These are phyloP conservation scores for Physeter macrocephalus DNA, from an alignment of 2,113 vertebrate genomes.

Conservation along the genomic window DNA sequence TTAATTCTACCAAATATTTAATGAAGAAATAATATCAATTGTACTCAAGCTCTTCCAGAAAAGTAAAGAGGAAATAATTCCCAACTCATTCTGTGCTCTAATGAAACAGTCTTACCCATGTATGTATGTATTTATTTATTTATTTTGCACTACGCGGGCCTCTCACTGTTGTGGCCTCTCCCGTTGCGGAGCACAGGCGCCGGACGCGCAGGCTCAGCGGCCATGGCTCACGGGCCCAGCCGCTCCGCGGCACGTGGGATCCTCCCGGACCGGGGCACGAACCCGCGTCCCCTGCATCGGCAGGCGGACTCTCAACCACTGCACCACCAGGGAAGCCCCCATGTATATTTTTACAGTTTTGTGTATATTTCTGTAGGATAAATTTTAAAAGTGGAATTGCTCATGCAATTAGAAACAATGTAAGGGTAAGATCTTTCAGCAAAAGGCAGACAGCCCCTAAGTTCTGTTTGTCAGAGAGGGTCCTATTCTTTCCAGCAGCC, in stretches of 20 bases:
- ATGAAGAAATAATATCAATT: background rate
- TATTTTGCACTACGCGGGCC: no score
- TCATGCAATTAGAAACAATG: background rate
- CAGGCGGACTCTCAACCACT: no score
- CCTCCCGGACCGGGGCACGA: no score
- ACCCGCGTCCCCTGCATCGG: no score
- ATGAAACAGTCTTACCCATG: background rate
- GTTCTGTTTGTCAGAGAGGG: background rate
- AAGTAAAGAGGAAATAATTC: background rate
- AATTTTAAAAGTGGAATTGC: background rate
- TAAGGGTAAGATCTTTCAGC: background rate
- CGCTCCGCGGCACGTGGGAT: no score
- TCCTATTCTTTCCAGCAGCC: background rate
- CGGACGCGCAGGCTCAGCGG: no score
- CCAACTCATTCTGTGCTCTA: background rate
- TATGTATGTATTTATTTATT: accelerated
- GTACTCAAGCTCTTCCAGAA: background rate
- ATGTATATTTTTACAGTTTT: background rate
- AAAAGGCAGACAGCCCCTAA: background rate
- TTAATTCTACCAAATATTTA: background rate
- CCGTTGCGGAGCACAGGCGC: no score
- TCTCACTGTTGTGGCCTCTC: no score
- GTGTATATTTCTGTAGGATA: background rate
- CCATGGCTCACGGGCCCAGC: no score
- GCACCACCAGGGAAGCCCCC: no score